phyloP scores from a whole-genome alignment of 1,140 invertebrate species.

The Aphaenogaster floridana region DNA sequence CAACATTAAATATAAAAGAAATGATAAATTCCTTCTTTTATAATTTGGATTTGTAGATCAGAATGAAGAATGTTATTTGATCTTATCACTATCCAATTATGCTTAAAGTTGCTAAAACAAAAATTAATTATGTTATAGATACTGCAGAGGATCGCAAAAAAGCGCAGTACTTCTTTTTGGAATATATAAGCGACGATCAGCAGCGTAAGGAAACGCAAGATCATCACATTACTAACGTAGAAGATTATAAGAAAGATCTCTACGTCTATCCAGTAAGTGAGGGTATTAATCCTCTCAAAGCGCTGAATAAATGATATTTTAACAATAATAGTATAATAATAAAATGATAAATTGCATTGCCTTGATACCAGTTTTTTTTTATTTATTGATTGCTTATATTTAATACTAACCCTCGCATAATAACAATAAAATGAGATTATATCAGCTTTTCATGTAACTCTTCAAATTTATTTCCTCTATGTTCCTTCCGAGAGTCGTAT shows the following conservation, averaged over 20 bases:
- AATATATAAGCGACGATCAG: constrained; percentile 61
- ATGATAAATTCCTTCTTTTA: too few relatives aligned
- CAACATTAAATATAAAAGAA: too few relatives aligned
- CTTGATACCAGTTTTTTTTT: constrained; percentile 16
- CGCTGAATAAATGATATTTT: neutral
- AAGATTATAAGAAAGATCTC: constrained; percentile 77
- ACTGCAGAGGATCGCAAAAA: constrained; percentile 43
- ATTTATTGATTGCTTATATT: constrained; percentile 35
- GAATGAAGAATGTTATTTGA: neutral
- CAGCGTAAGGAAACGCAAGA: constrained; percentile 18
- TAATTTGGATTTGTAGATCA: too few relatives aligned
- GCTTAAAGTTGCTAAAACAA: neutral
- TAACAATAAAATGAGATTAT: neutral
- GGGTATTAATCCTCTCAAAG: neutral
- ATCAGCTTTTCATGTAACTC: neutral
- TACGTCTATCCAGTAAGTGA: constrained; percentile 80
- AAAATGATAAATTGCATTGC: constrained; percentile 6
- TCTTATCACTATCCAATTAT: neutral
- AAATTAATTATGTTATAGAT: constrained; percentile 41
- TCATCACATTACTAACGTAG: constrained; percentile 68
- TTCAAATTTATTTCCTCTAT: neutral
- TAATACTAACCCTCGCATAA: neutral
- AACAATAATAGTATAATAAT: constrained; percentile 24
- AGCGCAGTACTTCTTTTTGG: constrained; percentile 70
- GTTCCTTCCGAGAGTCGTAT: neutral